Conservation (phyloP, 1,140 invertebrate species). For the Drosophila miranda region DNA sequence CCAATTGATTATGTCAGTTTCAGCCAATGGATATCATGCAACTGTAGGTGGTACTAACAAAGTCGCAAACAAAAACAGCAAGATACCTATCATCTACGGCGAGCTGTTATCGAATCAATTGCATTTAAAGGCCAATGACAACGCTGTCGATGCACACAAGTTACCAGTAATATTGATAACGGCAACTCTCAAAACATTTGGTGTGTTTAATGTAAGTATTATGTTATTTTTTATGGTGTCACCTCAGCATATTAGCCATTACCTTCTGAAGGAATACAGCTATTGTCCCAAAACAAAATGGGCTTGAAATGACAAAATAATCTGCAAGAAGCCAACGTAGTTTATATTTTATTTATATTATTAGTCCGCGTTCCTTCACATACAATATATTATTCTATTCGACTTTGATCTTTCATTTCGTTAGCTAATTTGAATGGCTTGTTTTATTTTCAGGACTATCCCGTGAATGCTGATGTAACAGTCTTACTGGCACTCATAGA, state of each 20-base stretch:
- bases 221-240: too few species aligned
- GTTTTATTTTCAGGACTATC: constrained; percentile 60
- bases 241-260: too few species aligned
- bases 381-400: too few species aligned
- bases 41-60: constrained; percentile 88
- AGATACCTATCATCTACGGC: constrained; percentile 92
- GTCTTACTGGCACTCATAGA: constrained; percentile 94
- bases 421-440: constrained; percentile 3
- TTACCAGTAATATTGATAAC: constrained; percentile 93
- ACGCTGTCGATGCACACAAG: constrained; percentile 89
- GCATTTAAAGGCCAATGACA: constrained; percentile 85
- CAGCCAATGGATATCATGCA: constrained; percentile 96
- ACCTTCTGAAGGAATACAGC: too few species aligned
- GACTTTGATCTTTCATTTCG: too few species aligned
- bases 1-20: constrained; percentile 91
- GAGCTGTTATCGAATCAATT: constrained; percentile 86
- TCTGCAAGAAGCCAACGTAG: too few species aligned
- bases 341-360: too few species aligned
- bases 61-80: constrained; percentile 88
- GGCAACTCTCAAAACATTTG: constrained; percentile 96
- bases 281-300: too few species aligned
- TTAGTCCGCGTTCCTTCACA: too few species aligned
- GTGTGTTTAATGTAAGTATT: constrained; percentile 90
- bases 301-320: too few species aligned
- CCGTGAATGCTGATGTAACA: constrained; percentile 88